Conservation (phyloP, 2,888 invertebrate genomes). For the Tenthredo distinguenda region DNA sequence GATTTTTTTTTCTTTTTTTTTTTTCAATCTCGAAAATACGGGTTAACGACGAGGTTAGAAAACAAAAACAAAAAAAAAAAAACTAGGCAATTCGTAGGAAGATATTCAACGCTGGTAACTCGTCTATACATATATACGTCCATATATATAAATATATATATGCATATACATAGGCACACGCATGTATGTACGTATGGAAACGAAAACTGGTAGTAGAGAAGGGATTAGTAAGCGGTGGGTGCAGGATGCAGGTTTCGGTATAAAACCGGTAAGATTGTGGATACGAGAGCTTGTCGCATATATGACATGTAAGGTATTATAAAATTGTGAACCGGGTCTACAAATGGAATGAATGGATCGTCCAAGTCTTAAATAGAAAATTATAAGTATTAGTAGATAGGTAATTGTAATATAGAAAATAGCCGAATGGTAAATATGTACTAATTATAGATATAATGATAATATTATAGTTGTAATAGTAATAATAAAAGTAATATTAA, state of each 20-base stretch:
- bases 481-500: constrained; percentile 57
- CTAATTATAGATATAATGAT: constrained; percentile 55
- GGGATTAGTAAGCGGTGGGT: constrained; percentile 20
- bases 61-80: constrained; percentile 37
- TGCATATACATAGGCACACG: not conserved
- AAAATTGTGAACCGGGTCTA: not conserved
- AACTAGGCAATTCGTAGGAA: constrained; percentile 2
- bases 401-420: constrained; percentile 35
- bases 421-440: constrained; percentile 33
- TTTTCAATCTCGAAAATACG: constrained; percentile 8
- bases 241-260: not conserved
- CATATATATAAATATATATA: too few species aligned
- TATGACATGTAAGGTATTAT: not conserved
- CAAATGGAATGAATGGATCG: not conserved
- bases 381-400: constrained; percentile 28
- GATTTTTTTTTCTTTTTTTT: not conserved
- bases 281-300: not conserved
- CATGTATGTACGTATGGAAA: not conserved
- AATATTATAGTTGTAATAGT: constrained; percentile 52
- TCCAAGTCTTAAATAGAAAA: not conserved
- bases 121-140: constrained; percentile 25
- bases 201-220: constrained; percentile 18
- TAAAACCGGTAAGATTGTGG: constrained; percentile 23
- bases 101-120: constrained; percentile 53
- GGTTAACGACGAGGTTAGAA: not conserved